phyloP scores from a whole-genome alignment of 1,140 invertebrate species.

The Apis mellifera region Amel_HAv3.1 CM009933.2:13314501-13315000 shows the following conservation, averaged over 20 bases:
- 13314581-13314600: too few species aligned
- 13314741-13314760: conserved; percentile 46
- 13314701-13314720: conserved; percentile 48
- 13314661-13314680: neutral
- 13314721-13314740: conserved; percentile 17
- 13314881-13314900: neutral
- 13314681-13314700: neutral
- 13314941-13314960: conserved; percentile 26
- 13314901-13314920: neutral
- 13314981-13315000: too few species aligned
- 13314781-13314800: neutral
- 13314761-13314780: conserved; percentile 51
- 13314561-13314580: conserved; percentile 42
- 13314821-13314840: conserved; percentile 26
- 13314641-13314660: conserved; percentile 3
- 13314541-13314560: conserved; percentile 10
- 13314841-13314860: conserved; percentile 42
- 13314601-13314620: conserved; percentile 17
- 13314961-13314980: neutral
- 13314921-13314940: conserved; percentile 15
- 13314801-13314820: conserved; percentile 27
- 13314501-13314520: conserved; percentile 38
- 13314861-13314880: conserved; percentile 18
- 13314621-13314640: conserved; percentile 52
- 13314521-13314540: conserved; percentile 31